Evolutionary conservation across 2,113 vertebrate species (phyloP).

Genomic region (Madoqua kirkii): DNA sequence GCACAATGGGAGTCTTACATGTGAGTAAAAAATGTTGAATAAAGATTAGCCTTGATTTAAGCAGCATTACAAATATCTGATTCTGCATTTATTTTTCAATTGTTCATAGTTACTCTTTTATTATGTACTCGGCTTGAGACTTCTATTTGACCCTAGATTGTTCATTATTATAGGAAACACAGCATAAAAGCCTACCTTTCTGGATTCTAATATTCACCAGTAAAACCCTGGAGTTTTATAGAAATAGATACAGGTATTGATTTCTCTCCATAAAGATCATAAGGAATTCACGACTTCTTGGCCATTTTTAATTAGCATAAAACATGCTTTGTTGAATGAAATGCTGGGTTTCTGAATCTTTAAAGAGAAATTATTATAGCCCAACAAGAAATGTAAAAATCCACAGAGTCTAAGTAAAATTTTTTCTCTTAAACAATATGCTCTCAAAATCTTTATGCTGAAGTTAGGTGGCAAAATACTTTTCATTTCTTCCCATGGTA

Average conservation of each 20-base stretch:
- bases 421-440: constrained; percentile 10
- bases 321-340: constrained; percentile 27
- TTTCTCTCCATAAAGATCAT: constrained; percentile 70
- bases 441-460: constrained; percentile 1
- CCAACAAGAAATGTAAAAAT: constrained; percentile 29
- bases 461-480: background rate
- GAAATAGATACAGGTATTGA: constrained; percentile 68
- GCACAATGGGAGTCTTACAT: constrained; percentile 61
- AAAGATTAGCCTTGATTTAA: constrained; percentile 71
- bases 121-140: constrained; percentile 50
- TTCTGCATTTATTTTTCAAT: constrained; percentile 70
- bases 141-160: constrained; percentile 68
- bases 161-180: constrained; percentile 70
- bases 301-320: constrained; percentile 68
- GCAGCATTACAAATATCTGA: constrained; percentile 66
- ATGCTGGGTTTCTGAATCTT: constrained; percentile 24
- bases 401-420: background rate
- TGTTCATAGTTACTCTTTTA: constrained; percentile 68
- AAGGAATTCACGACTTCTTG: constrained; percentile 60
- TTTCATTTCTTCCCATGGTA: background rate
- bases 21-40: constrained; percentile 68
- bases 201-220: constrained; percentile 59
- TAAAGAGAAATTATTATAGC: constrained; percentile 33
- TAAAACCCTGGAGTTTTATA: constrained; percentile 66
- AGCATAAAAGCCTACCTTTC: constrained; percentile 65